These are phyloP conservation scores for Silvanus unidentatus DNA, from an alignment of 2,888 invertebrate genomes.

Conservation along the genomic window DNA sequence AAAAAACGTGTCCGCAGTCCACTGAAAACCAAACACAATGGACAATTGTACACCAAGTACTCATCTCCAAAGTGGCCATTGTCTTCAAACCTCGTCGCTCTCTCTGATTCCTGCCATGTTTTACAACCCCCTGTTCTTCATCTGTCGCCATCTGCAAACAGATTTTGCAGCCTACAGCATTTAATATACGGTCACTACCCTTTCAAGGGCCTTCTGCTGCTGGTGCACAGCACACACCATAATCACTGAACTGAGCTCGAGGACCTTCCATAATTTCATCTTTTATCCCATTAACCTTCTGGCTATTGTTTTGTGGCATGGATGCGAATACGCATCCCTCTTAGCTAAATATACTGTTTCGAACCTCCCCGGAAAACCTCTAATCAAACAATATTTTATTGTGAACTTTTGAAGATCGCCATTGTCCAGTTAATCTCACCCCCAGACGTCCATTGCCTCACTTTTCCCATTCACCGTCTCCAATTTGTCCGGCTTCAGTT, in stretches of 20 bases:
- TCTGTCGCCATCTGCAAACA: constrained; percentile 19
- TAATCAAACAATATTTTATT: neutral
- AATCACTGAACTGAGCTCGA: constrained; percentile 18
- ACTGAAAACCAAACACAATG: constrained; percentile 14
- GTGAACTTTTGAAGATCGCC: no score
- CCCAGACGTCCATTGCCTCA: no score
- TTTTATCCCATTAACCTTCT: constrained; percentile 15
- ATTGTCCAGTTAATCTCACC: no score
- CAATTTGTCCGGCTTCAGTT: no score
- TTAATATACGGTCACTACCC: constrained; percentile 22
- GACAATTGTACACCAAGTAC: constrained; percentile 17
- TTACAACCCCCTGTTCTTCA: neutral
- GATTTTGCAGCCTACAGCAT: constrained; percentile 3
- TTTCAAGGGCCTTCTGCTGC: constrained; percentile 22
- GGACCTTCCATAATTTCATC: constrained; percentile 10
- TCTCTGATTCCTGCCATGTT: constrained; percentile 8
- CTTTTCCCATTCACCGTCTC: no score
- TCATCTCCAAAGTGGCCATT: constrained; percentile 21
- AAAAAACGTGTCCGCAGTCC: neutral
- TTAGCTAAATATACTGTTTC: constrained; percentile 4
- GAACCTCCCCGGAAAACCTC: neutral
- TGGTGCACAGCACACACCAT: no score
- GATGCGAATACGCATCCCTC: constrained; percentile 13
- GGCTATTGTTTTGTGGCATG: constrained; percentile 20
- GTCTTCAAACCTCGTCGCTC: constrained; percentile 21